These are phyloP conservation scores for Gallirallus australis DNA, from an alignment of 2,797 vertebrate species.

Conservation along the genomic window DNA sequence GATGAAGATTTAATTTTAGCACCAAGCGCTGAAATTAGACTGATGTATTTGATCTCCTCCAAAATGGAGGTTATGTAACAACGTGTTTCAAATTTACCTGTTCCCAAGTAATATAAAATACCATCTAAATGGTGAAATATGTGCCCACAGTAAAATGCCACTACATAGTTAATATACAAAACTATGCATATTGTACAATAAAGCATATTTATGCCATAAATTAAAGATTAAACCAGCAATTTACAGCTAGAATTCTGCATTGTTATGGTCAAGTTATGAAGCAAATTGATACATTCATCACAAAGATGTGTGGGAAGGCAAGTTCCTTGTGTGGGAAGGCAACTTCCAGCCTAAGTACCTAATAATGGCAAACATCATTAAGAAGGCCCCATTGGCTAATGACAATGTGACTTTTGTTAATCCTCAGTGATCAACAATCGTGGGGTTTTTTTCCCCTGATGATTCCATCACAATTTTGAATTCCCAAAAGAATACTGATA, in stretches of 20 bases:
- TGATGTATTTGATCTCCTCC: background rate
- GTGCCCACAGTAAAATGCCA: background rate
- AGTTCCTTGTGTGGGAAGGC: background rate
- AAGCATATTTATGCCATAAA: background rate
- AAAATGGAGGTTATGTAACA: background rate
- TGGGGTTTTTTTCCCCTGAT: background rate
- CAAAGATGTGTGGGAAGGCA: background rate
- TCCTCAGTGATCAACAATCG: background rate
- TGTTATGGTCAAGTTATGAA: constrained; percentile 7
- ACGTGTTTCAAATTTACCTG: background rate
- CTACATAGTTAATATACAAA: background rate
- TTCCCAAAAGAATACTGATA: background rate
- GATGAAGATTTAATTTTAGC: constrained; percentile 24
- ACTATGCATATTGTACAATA: background rate
- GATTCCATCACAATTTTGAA: background rate
- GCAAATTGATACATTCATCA: background rate
- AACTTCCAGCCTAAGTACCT: background rate
- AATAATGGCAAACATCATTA: background rate
- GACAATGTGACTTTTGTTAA: background rate
- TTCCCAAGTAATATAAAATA: background rate
- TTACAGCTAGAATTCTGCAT: background rate
- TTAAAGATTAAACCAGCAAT: background rate
- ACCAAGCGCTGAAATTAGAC: background rate
- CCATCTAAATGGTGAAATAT: background rate
- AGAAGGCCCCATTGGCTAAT: background rate